Base-by-base conservation (phyloP, 2,888 invertebrate species). In the Nomada ferruginata region DNA sequence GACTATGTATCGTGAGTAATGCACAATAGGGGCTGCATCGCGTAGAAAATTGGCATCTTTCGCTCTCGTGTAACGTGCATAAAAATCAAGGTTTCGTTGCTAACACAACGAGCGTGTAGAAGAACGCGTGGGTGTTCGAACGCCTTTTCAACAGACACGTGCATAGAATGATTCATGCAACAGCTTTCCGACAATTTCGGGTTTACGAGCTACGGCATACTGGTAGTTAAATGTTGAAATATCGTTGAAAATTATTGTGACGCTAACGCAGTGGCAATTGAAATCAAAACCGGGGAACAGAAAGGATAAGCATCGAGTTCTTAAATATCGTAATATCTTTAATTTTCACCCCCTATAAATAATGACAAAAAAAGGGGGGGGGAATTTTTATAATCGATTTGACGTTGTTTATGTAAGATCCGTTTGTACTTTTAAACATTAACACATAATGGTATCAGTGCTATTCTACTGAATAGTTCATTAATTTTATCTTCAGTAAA, bases 81-180 rank as follows among this genome's bases (percentile, higher is more conserved):
- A 74, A 76, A 71, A 76, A 73, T 85, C 85, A 84, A 87, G 84
- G 86, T 78, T 85, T 53, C 69, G 59, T 52, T 53, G 75, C 44
- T 83, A 83, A 82, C 83, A 83, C 71, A 60, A 75, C 83, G 63
- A 76, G 71, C 63, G 69, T 76, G 69, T 76, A 70, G 77, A 60
- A 26, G 29, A 29, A 11, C n/a, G 72, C 65, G 73, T 78, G 66
- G 76, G 76, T 26, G 77, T 57, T 23, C 64, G 68, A 63, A 71
- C 53, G 74, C 78, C 72, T 77, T 80, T 84, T 36, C 55, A 74
- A 61, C 61, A 9, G 44, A 63, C 79, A 60, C 83, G 80, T 76
- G 80, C 66, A n/a, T 72, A 18, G 29, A 71, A 66, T 82, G 82
- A 82, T 71, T 82, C 82, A 79, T n/a, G 69, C 52, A 53, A 75